These are phyloP conservation scores for Sebastes itinus DNA, from an alignment of 2,797 vertebrate genomes.

Conservation along the genomic window DNA sequence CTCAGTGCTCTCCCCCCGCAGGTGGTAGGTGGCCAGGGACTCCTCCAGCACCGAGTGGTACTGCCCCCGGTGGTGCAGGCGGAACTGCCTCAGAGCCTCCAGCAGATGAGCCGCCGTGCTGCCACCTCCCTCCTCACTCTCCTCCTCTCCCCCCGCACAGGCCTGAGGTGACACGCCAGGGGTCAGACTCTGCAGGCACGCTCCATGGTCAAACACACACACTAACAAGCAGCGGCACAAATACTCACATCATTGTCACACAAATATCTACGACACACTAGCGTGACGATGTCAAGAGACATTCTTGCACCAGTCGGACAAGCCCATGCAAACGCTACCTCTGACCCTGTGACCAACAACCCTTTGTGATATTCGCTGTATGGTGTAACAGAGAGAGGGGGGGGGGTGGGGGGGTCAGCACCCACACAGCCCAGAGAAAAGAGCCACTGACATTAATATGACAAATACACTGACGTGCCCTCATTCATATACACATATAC, in stretches of 20 bases:
- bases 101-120: slow-evolving; percentile 90
- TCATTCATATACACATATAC: slow-evolving; percentile 5
- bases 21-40: slow-evolving; percentile 90
- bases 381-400: slow-evolving; percentile 20
- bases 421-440: slow-evolving; percentile 47
- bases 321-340: slow-evolving; percentile 49
- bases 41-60: slow-evolving; percentile 97
- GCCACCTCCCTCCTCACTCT: slow-evolving; percentile 86
- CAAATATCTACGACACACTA: slow-evolving; percentile 41
- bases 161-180: slow-evolving; percentile 98
- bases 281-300: slow-evolving; percentile 29
- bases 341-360: slow-evolving; percentile 64
- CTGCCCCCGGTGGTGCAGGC: slow-evolving; percentile 97
- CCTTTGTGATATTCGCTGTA: slow-evolving; percentile 56
- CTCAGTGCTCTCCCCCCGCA: slow-evolving; percentile 73
- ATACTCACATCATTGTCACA: slow-evolving; percentile 29
- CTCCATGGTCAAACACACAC: slow-evolving; percentile 52
- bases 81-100: slow-evolving; percentile 98
- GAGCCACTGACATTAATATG: slow-evolving; percentile 23
- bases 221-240: slow-evolving; percentile 44
- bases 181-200: slow-evolving; percentile 85
- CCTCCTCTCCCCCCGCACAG: slow-evolving; percentile 85
- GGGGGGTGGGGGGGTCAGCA: neutral
- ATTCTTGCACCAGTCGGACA: slow-evolving; percentile 40
- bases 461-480: neutral